Base-by-base conservation (phyloP, 2,888 invertebrate species). In the Macaria liturata region DNA sequence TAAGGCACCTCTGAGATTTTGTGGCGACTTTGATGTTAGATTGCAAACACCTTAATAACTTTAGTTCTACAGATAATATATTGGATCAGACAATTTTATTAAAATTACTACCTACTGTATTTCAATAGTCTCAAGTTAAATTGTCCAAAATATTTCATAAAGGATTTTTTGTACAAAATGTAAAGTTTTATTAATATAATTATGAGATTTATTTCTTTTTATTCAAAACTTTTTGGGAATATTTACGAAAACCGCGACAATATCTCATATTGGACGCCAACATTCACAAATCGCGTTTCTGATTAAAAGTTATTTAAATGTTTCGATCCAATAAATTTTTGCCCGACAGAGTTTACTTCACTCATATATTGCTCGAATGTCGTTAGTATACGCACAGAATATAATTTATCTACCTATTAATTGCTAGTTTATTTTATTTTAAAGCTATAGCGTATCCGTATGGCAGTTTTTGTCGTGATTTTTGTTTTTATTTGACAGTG, bases 371-470 rank as follows among this genome's bases (percentile, higher is more conserved):
- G 34, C 34, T 37, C 34, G 7, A 37, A 37, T 7, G 34, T 37
- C 34, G 34, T 46, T 30, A 57, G 8, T 50, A 8, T 47, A 61
- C 57, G 63, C 60, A 62, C 46, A 56, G 49, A 48, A 42, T 49
- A 45, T 9, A 46, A 50, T 47, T 9, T 46, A 51, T 34, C 51
- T 51, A 51, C 51, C 45, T 51, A 50, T 6, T 37, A 37, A 37
- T 37, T 1, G 20, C 50, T 50, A 51, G 9, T 39, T 51, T 45
- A 39, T 45, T 44, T 9, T n/a, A 20, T 43, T 43, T n/a, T 9
- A 20, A 43, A 50, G 34, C 44, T 50, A 55, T 52, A 59, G 67
- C 69, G 69, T 70, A 71, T 79, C 82, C 85, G 86, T 87, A 84
- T 84, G 87, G 85, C 80, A 78, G 83, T 70, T 65, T 51, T 59